Base-by-base conservation (phyloP, 2,797 vertebrate species). In the Brotula barbata region DNA sequence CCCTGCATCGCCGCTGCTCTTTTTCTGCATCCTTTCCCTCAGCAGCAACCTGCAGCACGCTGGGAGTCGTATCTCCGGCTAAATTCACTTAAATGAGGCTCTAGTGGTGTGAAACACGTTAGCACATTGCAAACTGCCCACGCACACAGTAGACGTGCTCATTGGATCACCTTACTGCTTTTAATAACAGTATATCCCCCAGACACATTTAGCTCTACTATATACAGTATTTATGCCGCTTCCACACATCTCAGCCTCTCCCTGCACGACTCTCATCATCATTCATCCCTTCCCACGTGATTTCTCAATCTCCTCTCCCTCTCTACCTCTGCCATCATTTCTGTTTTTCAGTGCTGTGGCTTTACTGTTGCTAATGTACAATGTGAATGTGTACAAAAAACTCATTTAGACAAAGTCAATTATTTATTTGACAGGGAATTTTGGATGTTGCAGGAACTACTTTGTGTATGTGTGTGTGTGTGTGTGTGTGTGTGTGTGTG, bases 111-210 rank as follows among this genome's bases (percentile, higher is more conserved):
- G 55, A 68, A 68, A 67, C 15, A 15, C 39, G 51, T 80, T 76
- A 52, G 64, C 50, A 22, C 12, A 25, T 50, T 58, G 55, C 73
- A 64, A 58, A 76, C 49, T 33, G 64, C 73, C 70, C 75, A 14
- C 73, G 64, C 15, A 68, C 71, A 41, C 42, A 43, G 57, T 53
- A 46, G 67, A 71, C 67, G 65, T 55, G 61, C 63, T 58, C 28
- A 55, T 65, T 71, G 69, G 70, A 69, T 78, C 71, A 77, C 78
- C 60, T 71, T 46, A 11, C 58, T 9, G 61, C 75, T 78, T 79
- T 87, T 81, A 82, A 80, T 81, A 77, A 78, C 62, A 53, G 50
- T 64, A 66, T 59, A 56, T 64, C 49, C 77, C 66, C 64, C 49
- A 53, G 73, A 77, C 52, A 42, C 52, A 76, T 79, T 78, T 66